Conservation (phyloP, 2,113 vertebrate species). For the Saccopteryx bilineata region DNA sequence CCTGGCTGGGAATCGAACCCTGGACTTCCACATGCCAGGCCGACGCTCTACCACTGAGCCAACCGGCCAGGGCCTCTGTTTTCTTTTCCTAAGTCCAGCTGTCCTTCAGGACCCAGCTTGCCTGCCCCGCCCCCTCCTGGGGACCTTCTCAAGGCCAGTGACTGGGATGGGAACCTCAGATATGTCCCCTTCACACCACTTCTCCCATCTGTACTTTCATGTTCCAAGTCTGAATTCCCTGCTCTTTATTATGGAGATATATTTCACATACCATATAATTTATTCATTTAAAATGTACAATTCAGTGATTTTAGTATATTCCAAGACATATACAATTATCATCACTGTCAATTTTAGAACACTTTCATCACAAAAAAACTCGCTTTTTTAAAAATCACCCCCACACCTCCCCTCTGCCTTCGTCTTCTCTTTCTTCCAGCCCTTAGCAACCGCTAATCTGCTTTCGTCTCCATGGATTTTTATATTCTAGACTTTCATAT, state of each 20-base stretch:
- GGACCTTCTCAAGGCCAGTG: rapidly evolving
- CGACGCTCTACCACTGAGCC: no score
- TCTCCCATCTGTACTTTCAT: background rate
- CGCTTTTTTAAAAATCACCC: background rate
- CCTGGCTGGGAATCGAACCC: no score
- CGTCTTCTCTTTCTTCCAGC: background rate
- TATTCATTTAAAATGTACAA: background rate
- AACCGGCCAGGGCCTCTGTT: no score
- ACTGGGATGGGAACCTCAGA: background rate
- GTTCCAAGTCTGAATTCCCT: background rate
- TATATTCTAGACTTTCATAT: background rate
- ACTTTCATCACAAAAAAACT: background rate
- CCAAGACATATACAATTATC: background rate
- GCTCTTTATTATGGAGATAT: background rate
- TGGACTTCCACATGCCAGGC: no score
- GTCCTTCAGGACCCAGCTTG: background rate
- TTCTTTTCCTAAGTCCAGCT: no score
- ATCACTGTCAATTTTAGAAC: background rate
- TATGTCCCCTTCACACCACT: no score
- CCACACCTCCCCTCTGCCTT: rapidly evolving
- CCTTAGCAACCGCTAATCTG: background rate
- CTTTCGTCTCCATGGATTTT: background rate
- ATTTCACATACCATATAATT: background rate
- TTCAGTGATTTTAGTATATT: background rate
- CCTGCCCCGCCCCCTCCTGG: background rate